A percentile compares a stretch with the other conserved stretches of the same genome.
Conservation (phyloP, 2,113 vertebrate genomes). For the Pleuronectes platessa region DNA sequence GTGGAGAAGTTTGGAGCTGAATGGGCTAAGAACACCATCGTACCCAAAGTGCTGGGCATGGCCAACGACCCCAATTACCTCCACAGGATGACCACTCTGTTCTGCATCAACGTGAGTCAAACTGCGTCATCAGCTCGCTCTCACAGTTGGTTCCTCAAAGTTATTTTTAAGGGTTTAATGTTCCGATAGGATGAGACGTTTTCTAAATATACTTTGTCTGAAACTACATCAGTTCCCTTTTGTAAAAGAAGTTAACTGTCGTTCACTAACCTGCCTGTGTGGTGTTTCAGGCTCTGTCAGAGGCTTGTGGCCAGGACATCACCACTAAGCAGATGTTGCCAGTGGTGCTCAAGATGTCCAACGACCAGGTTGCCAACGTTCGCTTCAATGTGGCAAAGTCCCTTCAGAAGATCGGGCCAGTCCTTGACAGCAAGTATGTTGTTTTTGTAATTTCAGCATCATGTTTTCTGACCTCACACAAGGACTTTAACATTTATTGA, state of each 20-base stretch:
- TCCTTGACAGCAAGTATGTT: conserved; percentile 86
- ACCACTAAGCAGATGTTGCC: conserved; percentile 94
- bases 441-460: too few relatives aligned
- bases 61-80: conserved; percentile 92
- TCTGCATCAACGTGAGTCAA: conserved; percentile 91
- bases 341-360: conserved; percentile 91
- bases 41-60: conserved; percentile 92
- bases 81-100: conserved; percentile 93
- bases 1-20: conserved; percentile 93
- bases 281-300: conserved; percentile 84
- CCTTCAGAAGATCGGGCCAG: conserved; percentile 91
- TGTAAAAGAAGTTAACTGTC: not conserved
- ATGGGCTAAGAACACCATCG: conserved; percentile 92
- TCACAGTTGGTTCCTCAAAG: not conserved
- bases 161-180: not conserved
- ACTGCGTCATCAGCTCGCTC: not conserved
- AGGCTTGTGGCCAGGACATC: conserved; percentile 90
- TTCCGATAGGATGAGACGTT: not conserved
- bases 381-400: conserved; percentile 94
- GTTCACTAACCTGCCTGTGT: not conserved
- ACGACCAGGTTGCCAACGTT: conserved; percentile 92
- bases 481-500: too few relatives aligned
- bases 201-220: not conserved
- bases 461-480: too few relatives aligned
- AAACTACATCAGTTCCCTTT: not conserved